These are phyloP conservation scores for Labrus mixtus DNA, from an alignment of 2,113 vertebrate genomes.

Conservation along the genomic window DNA sequence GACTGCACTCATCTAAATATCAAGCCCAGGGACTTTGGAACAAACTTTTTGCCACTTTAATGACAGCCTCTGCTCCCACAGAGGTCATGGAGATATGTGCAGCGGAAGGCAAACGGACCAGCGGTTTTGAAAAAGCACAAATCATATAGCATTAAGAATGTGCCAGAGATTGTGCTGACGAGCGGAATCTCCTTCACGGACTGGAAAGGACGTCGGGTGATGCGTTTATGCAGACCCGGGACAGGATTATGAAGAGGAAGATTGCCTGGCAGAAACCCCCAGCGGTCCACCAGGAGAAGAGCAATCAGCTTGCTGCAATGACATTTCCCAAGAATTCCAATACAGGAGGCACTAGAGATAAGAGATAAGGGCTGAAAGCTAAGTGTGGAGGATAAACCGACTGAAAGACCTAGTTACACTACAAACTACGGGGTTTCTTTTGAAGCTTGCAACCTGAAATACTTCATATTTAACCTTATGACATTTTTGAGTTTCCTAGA, in stretches of 20 bases:
- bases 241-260: conserved; percentile 56
- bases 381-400: background rate
- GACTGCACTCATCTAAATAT: background rate
- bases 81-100: conserved; percentile 40
- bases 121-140: conserved; percentile 26
- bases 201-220: conserved; percentile 49
- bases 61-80: conserved; percentile 1
- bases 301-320: conserved; percentile 46
- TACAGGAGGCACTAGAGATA: conserved; percentile 1
- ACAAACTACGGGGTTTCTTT: background rate
- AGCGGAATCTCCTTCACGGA: conserved; percentile 54
- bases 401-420: background rate
- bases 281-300: conserved; percentile 20
- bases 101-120: conserved; percentile 11
- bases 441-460: background rate
- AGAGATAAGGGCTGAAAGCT: background rate
- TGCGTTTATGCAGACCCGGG: conserved; percentile 31
- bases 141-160: conserved; percentile 61
- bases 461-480: background rate
- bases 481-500: background rate
- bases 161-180: conserved; percentile 64
- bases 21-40: background rate
- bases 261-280: conserved; percentile 47
- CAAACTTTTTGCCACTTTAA: conserved; percentile 6
- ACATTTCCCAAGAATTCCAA: conserved; percentile 51